These are phyloP conservation scores for Steinernema feltiae DNA, from an alignment of 1,140 invertebrate genomes.

Conservation along the genomic window DNA sequence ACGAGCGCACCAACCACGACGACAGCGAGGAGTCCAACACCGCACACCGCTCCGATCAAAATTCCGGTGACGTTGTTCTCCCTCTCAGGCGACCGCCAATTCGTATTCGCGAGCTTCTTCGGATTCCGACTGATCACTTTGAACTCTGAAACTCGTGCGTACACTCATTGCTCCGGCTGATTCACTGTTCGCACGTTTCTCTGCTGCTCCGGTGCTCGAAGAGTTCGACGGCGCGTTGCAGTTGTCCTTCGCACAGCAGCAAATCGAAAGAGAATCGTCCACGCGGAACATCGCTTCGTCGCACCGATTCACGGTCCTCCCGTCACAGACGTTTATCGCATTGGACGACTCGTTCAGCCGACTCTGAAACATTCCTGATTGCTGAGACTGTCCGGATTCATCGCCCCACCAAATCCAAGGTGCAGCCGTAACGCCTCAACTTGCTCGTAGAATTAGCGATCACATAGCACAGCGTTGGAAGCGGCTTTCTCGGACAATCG, in stretches of 20 bases:
- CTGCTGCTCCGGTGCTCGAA: not conserved
- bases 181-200: not conserved
- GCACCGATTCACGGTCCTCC: not conserved
- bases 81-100: not conserved
- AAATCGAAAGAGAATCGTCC: not conserved
- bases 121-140: not conserved
- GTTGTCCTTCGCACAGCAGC: not conserved
- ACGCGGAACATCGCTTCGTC: not conserved
- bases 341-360: not conserved
- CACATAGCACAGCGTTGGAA: not conserved
- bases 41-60: not conserved
- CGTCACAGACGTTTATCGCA: not conserved
- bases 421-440: not conserved
- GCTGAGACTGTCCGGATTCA: not conserved
- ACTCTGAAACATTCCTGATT: not conserved
- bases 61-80: not conserved
- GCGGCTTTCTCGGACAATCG: not conserved
- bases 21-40: not conserved
- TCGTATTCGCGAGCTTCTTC: not conserved
- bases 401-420: not conserved
- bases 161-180: not conserved
- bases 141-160: not conserved
- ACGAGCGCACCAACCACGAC: not conserved
- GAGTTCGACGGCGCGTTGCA: not conserved
- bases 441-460: not conserved